phyloP scores from a whole-genome alignment of 2,888 invertebrate species.

The Empis livida region DNA sequence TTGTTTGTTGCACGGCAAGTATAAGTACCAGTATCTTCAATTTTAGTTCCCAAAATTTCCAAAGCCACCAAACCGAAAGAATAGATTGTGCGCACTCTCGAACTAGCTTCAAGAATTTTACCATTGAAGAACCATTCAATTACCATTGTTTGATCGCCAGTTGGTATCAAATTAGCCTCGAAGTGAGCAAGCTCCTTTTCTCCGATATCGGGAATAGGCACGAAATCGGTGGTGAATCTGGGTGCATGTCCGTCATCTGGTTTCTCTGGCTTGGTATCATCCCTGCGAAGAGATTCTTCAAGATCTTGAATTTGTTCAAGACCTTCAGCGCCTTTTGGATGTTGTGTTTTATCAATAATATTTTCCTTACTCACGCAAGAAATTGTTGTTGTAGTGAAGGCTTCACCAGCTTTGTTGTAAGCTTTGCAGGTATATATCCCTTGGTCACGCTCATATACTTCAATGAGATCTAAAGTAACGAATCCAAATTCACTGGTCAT shows the following conservation, averaged over 20 bases:
- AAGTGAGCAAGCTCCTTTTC: slow-evolving; percentile 97
- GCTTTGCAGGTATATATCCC: slow-evolving; percentile 90
- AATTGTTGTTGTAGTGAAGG: slow-evolving; percentile 81
- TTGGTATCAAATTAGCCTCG: slow-evolving; percentile 89
- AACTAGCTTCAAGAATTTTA: slow-evolving; percentile 74
- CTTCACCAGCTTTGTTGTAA: slow-evolving; percentile 76
- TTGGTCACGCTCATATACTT: slow-evolving; percentile 85
- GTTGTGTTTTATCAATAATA: slow-evolving; percentile 78
- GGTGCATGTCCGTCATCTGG: slow-evolving; percentile 74
- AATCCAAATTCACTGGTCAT: slow-evolving; percentile 93
- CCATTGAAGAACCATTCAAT: slow-evolving; percentile 96
- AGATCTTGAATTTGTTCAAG: slow-evolving; percentile 81
- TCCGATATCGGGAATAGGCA: slow-evolving; percentile 66
- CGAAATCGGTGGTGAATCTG: slow-evolving; percentile 76
- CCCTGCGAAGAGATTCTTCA: slow-evolving; percentile 69
- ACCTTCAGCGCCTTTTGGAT: slow-evolving; percentile 90
- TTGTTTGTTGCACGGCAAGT: slow-evolving; percentile 80
- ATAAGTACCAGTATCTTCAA: slow-evolving; percentile 82
- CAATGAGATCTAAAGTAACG: slow-evolving; percentile 83
- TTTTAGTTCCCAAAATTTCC: slow-evolving; percentile 88
- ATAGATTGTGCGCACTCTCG: slow-evolving; percentile 83
- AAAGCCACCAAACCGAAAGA: slow-evolving; percentile 97
- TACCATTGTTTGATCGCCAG: slow-evolving; percentile 85
- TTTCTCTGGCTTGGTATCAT: slow-evolving; percentile 52
- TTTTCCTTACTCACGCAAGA: slow-evolving; percentile 70